Base-by-base conservation (phyloP, 1,140 invertebrate genomes). In the Atta colombica region DNA sequence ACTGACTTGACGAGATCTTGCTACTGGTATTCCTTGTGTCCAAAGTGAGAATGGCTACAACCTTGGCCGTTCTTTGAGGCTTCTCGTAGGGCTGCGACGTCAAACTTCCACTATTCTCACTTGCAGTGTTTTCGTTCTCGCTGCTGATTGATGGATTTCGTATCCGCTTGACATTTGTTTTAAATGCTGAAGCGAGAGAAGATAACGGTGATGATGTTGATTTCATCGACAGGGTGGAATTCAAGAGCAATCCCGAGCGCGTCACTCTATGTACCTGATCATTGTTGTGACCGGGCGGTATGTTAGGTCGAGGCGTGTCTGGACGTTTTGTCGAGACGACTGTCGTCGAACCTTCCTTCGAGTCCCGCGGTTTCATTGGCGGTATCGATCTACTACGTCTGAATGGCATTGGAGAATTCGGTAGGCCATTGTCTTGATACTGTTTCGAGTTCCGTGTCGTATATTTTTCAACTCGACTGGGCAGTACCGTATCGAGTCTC, bases 11-110 rank as follows among this genome's bases (percentile, higher is more conserved):
- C 0, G 82, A 65, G 1, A 51, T 1, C 21, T 84, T 89, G 4
- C 39, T 86, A n/a, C 45, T 72, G 0, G 39, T 69, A 31, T 72
- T 90, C 2, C 88, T 91, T 2, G 94, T 93, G 45, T 95, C 95
- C 0, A 95, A 60, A 16, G 89, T 94, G 0, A 95, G 85, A 61
- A 94, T 95, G 1, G 95, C 94, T 3, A 95, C 93, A 7, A 95
- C 94, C 60, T 95, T 95, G 0, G 94, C 95, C 0, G 94, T 95
- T 45, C 94, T 90, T 31, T 95, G 95, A 0, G 94, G 95, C 69
- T 92, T 94, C 12, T 95, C 94, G 12, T 81, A 77, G 18, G 51
- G 2, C 5, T 53, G 1, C 1, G 65, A 39, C 2, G 2, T 68
- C 21, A 35, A 16, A 3, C 4, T 35, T 6, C 35, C 16, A 7